phyloP scores from a whole-genome alignment of 2,113 vertebrate species.

The Bothrops jararaca region DNA sequence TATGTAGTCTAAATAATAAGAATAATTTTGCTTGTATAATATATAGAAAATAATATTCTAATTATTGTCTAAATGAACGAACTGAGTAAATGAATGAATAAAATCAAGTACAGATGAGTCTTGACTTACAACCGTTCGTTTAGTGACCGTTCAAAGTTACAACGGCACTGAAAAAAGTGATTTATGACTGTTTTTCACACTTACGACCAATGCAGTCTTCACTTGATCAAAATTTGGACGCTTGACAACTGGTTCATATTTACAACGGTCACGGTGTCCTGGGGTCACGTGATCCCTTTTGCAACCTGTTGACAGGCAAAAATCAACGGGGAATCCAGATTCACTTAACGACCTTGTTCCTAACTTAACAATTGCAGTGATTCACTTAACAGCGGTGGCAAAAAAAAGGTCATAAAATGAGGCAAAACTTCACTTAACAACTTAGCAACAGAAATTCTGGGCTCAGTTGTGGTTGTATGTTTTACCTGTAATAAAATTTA shows the following conservation, averaged over 20 bases:
- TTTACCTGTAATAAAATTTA: neutral
- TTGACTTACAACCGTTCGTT: neutral
- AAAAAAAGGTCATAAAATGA: neutral
- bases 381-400: neutral
- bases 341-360: neutral
- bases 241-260: neutral
- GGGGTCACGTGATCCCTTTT: neutral
- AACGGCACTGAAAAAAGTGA: neutral
- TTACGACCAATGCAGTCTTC: neutral
- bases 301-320: neutral
- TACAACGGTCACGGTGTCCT: rapidly evolving
- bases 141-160: neutral
- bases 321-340: neutral
- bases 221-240: neutral
- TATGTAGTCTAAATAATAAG: no score
- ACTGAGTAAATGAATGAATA: neutral
- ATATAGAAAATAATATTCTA: neutral
- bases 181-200: neutral
- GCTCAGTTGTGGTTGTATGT: neutral
- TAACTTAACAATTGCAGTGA: neutral
- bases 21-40: no score
- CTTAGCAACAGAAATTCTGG: neutral
- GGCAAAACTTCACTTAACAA: neutral
- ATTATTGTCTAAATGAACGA: neutral
- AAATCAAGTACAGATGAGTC: neutral